Base-by-base conservation (phyloP, 2,113 vertebrate species). In the Psettodes erumei region DNA sequence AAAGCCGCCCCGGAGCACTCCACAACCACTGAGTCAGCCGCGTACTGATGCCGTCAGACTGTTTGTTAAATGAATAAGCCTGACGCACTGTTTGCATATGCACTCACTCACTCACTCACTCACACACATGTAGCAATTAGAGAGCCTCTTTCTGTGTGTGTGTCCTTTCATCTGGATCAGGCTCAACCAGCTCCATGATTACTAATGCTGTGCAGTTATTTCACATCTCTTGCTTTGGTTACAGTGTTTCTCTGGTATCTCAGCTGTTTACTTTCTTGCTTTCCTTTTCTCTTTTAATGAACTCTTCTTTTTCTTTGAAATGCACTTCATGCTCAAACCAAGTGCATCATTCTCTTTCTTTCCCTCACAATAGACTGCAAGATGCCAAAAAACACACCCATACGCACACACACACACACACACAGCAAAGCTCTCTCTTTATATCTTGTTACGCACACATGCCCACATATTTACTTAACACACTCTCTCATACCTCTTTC, bases 1-100 rank as follows among this genome's bases (percentile, higher is more conserved):
- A 75, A 79, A 84, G 75, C 69, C 42, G 11, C 66, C 74, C 77
- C 74, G 40, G 16, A 79, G 79, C 68, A 27, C 55, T 59, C 50
- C 48, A n/a, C 9, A 40, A 43, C 55, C 65, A 68, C 77, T 21
- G 81, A 86, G 82, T 77, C 83, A 81, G 82, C 60, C 58, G n/a
- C 37, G 27, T 68, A 69, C 56, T 54, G 66, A 77, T 59, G 78
- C 30, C 64, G 3, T 68, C 68, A 59, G 62, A 32, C 60, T 50
- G 48, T 79, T 71, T 56, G 59, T 32, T 77, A 53, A 58, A 79
- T 83, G 73, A 82, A 64, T 47, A 43, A 77, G 71, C 30, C 48
- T 80, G 71, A 84, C 51, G 2, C 3, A 0, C 32, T 60, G 77
- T 56, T 67, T 75, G 21, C 25, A 40, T 2, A 28, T 8, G 1